Percentiles rank a stretch among this genome's conserved stretches.
These are phyloP conservation scores for Dipus sagitta DNA, from an alignment of 2,797 vertebrate species.

Conservation along the genomic window DNA sequence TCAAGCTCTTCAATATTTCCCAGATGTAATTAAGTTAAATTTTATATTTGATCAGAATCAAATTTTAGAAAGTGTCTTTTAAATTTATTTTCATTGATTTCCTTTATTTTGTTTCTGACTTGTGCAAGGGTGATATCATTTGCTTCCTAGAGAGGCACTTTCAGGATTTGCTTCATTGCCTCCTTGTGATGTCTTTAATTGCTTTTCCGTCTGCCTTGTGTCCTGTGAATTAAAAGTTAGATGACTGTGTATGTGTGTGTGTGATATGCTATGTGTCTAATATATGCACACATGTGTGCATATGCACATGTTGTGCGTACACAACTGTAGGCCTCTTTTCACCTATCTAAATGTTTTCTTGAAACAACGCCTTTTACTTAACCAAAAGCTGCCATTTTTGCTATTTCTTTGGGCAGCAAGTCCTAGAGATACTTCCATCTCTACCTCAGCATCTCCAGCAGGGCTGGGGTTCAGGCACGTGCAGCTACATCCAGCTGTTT, in stretches of 20 bases:
- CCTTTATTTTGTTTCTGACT: not conserved
- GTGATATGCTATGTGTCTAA: too few relatives aligned
- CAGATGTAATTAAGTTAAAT: constrained; percentile 1
- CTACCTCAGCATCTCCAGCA: too few relatives aligned
- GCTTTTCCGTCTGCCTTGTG: not conserved
- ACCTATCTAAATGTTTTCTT: too few relatives aligned
- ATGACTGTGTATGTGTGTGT: not conserved
- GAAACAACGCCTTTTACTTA: too few relatives aligned
- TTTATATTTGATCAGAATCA: not conserved
- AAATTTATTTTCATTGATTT: not conserved
- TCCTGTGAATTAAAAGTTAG: not conserved
- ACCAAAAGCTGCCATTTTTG: too few relatives aligned
- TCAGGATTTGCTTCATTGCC: not conserved
- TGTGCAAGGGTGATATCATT: not conserved
- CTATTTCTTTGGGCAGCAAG: too few relatives aligned
- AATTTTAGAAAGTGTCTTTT: constrained; percentile 9
- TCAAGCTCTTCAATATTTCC: not conserved
- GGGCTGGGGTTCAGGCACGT: too few relatives aligned
- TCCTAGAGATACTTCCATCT: too few relatives aligned
- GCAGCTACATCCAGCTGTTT: too few relatives aligned
- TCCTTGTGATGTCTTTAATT: constrained; percentile 2
- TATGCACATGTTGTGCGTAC: too few relatives aligned
- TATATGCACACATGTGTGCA: too few relatives aligned
- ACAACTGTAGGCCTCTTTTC: too few relatives aligned
- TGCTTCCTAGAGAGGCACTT: not conserved